Conservation (phyloP, 2,113 vertebrate species). For the Leucoraja erinaceus region DNA sequence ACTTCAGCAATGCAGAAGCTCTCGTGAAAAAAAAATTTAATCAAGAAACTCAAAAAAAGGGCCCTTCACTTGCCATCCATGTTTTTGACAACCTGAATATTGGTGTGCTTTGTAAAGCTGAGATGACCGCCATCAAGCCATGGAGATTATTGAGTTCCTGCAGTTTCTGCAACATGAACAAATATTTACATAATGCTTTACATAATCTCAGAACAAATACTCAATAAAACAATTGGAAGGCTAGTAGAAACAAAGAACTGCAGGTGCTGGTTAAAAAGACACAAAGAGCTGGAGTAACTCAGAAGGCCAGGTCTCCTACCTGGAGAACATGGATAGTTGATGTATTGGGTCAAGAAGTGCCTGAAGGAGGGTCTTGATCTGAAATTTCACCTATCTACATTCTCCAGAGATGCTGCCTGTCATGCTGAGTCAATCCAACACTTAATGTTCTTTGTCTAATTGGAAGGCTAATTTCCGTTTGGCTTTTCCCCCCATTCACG, state of each 20-base stretch:
- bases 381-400: too few species aligned
- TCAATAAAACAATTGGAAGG: background rate
- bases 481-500: background rate
- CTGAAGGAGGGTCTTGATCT: too few species aligned
- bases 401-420: too few species aligned
- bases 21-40: background rate
- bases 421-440: too few species aligned
- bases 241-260: too few species aligned
- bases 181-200: background rate
- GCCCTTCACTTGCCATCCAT: background rate
- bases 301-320: too few species aligned
- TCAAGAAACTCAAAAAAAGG: background rate
- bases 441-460: too few species aligned
- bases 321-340: too few species aligned
- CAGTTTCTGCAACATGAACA: background rate
- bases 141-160: background rate
- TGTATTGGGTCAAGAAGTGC: too few species aligned
- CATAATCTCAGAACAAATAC: background rate
- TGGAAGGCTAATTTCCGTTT: too few species aligned
- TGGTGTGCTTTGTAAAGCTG: background rate
- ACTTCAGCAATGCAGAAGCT: background rate
- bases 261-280: too few species aligned
- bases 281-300: too few species aligned
- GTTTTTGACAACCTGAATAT: background rate
- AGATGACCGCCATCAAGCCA: background rate